Base-by-base conservation (phyloP, 2,888 invertebrate genomes). In the Eupithecia insigniata region DNA sequence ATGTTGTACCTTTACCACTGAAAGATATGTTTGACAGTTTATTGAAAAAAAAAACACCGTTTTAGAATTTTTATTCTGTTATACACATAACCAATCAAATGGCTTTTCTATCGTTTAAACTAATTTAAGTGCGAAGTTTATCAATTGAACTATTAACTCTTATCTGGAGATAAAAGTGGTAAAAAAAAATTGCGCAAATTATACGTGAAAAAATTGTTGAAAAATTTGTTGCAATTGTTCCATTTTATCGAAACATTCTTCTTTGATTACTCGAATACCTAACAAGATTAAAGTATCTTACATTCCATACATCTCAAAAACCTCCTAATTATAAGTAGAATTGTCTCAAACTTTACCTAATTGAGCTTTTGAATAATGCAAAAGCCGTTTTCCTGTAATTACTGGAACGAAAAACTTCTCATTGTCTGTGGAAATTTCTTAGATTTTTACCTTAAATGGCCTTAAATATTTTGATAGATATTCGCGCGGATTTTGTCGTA, bases 1-100 rank as follows among this genome's bases (percentile, higher is more conserved):
- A n/a, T n/a, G n/a, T n/a, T n/a, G n/a, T n/a, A n/a, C n/a, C 82
- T 83, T 87, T 84, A 32, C 77, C 78, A 43, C 67, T 14, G 68
- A 81, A 83, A 73, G 78, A 78, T 81, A 83, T 83, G 22, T 10
- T 51, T 51, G 22, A 51, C 46, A 26, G 55, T 55, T 51, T 26
- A 26, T 12, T 12, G 12, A 26, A 22, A 26, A 26, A 22, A 26
- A 51, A 51, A 51, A 12, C 39, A 3, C 51, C 26, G 26, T 55
- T 55, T 26, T 26, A 22, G 10, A 51, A 51, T 22, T 51, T 12
- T 22, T 10, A 51, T 51, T 4, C 10, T 51, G 1, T 1, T 14
- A 55, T 22, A 51, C 10, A 51, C 46, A 51, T n/a, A 51, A 51
- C 46, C 46, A 46, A 46, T n/a, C 8, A 51, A 22, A 3, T 26